Evolutionary conservation across 2,797 vertebrate species (phyloP).

Genomic region (Chloroceryle amazona): DNA sequence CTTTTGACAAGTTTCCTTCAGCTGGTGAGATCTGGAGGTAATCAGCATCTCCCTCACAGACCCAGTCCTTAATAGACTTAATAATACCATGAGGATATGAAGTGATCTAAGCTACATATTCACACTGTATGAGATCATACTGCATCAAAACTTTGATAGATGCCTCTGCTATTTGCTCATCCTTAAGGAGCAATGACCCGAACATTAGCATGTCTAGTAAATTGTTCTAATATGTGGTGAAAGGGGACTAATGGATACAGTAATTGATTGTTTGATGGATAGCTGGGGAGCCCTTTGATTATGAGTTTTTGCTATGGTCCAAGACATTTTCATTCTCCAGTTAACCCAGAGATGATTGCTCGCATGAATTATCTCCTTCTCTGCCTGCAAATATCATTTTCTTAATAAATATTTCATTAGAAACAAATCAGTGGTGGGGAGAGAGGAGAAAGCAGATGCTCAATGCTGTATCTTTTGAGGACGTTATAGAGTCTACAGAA

Average conservation of each 20-base stretch:
- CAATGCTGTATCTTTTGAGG: not conserved
- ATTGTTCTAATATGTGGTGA: constrained; percentile 74
- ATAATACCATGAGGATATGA: not conserved
- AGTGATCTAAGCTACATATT: not conserved
- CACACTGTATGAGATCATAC: not conserved
- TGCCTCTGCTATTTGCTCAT: constrained; percentile 60
- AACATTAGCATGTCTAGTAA: constrained; percentile 60
- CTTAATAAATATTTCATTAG: constrained; percentile 69
- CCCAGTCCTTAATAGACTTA: not conserved
- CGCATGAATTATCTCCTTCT: constrained; percentile 62
- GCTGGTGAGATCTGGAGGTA: not conserved
- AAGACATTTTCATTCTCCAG: constrained; percentile 69
- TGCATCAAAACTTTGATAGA: constrained; percentile 64
- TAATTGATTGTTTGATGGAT: constrained; percentile 77
- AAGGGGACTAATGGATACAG: constrained; percentile 75
- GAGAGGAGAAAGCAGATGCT: not conserved
- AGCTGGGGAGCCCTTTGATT: constrained; percentile 53
- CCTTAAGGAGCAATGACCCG: constrained; percentile 60
- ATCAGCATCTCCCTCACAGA: not conserved
- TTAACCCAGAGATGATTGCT: constrained; percentile 68
- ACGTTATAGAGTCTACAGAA: not conserved
- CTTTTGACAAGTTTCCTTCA: not conserved
- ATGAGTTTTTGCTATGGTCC: constrained; percentile 65
- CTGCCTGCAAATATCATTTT: constrained; percentile 42
- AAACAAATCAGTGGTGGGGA: constrained; percentile 10